Evolutionary conservation across 2,888 invertebrate species (phyloP).

Genomic region (Lepidocyrtoides sp.): DNA sequence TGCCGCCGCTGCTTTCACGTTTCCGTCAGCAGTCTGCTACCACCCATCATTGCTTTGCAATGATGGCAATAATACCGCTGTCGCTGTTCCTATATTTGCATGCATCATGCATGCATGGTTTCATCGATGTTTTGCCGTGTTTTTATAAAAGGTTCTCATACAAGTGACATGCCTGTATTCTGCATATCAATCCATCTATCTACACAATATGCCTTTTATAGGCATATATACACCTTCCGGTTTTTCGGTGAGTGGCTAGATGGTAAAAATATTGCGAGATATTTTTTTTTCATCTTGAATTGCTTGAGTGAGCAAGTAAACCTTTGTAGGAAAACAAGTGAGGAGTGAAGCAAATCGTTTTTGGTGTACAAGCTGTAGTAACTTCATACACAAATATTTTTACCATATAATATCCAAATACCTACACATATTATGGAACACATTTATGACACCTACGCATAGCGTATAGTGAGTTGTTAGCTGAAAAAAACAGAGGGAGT

Average conservation of each 20-base stretch:
- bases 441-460: no score
- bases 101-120: conserved; percentile 57
- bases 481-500: not conserved
- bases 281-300: conserved; percentile 59
- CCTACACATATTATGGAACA: no score
- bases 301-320: conserved; percentile 52
- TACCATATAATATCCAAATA: no score
- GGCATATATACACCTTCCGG: not conserved
- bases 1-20: not conserved
- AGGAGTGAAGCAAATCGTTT: conserved; percentile 29
- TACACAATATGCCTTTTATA: not conserved
- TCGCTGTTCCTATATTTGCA: conserved; percentile 48
- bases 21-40: conserved; percentile 54
- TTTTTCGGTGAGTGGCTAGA: conserved; percentile 20
- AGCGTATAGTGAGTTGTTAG: no score
- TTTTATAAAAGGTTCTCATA: not conserved
- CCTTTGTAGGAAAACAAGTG: not conserved
- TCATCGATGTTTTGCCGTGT: conserved; percentile 41
- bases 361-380: no score
- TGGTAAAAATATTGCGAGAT: conserved; percentile 45
- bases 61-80: not conserved
- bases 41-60: not conserved
- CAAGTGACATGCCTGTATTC: not conserved
- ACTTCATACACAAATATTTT: no score
- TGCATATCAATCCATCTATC: conserved; percentile 53